Conservation (phyloP, 2,888 invertebrate genomes). For the Phaonia tiefii region DNA sequence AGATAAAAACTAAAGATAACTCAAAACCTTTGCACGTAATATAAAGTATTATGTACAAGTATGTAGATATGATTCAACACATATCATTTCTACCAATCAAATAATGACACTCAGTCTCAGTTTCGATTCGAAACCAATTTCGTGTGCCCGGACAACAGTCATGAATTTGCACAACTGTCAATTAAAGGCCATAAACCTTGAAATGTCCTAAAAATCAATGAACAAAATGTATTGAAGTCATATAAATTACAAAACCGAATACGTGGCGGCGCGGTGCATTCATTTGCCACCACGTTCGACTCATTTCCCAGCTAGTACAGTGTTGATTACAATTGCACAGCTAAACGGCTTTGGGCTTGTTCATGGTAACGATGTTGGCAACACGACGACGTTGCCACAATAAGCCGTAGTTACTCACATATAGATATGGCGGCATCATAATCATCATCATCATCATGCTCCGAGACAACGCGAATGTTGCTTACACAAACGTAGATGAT, state of each 20-base stretch:
- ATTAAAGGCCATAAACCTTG: conserved; percentile 64
- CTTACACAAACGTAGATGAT: background rate
- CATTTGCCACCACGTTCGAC: conserved; percentile 14
- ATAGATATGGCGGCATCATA: background rate
- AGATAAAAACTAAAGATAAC: too few species aligned
- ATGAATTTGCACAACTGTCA: conserved; percentile 65
- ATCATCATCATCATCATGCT: background rate
- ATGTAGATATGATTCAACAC: conserved; percentile 1
- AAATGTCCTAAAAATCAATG: conserved; percentile 66
- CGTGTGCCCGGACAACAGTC: conserved; percentile 40
- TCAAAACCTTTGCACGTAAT: too few species aligned
- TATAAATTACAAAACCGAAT: conserved; percentile 37
- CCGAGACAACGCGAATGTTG: conserved; percentile 2
- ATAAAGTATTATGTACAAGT: too few species aligned
- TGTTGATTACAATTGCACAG: conserved; percentile 38
- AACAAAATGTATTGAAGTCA: conserved; percentile 57
- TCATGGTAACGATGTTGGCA: background rate
- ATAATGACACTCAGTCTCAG: conserved; percentile 33
- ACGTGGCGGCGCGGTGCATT: conserved; percentile 21
- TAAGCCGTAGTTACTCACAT: too few species aligned
- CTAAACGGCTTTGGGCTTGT: conserved; percentile 17
- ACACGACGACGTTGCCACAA: background rate
- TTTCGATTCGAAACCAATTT: conserved; percentile 11
- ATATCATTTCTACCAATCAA: conserved; percentile 27
- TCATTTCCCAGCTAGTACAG: background rate